phyloP scores from a whole-genome alignment of 2,888 invertebrate genomes.

The Platerodrilus igneus region DNA sequence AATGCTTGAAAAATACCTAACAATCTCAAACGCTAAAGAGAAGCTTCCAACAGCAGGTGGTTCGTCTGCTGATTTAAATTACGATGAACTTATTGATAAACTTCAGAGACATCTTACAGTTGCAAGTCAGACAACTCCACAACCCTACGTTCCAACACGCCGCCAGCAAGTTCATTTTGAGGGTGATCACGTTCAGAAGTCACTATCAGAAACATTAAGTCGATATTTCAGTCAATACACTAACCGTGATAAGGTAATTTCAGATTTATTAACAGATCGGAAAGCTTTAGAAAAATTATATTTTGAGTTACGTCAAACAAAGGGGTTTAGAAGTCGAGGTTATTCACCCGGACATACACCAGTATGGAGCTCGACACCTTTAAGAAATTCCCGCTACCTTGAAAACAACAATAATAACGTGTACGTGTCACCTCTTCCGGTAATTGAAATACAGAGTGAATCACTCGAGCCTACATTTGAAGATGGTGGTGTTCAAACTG shows the following conservation, averaged over 20 bases:
- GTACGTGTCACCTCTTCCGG: slow-evolving; percentile 53
- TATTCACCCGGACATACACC: too few relatives aligned
- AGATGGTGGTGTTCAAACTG: slow-evolving; percentile 56
- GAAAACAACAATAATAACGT: slow-evolving; percentile 31
- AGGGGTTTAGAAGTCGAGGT: slow-evolving; percentile 51
- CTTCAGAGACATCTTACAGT: slow-evolving; percentile 56
- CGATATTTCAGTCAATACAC: slow-evolving; percentile 63
- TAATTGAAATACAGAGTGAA: slow-evolving; percentile 64
- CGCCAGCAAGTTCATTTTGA: slow-evolving; percentile 40
- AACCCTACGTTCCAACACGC: slow-evolving; percentile 8
- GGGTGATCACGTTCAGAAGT: slow-evolving; percentile 56
- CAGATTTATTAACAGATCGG: slow-evolving; percentile 68
- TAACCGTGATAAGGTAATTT: slow-evolving; percentile 65
- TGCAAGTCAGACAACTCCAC: slow-evolving; percentile 27
- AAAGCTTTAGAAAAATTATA: slow-evolving; percentile 68
- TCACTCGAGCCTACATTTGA: slow-evolving; percentile 51
- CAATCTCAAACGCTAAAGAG: slow-evolving; percentile 49
- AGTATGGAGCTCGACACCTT: slow-evolving; percentile 30
- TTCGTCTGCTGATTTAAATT: slow-evolving; percentile 46
- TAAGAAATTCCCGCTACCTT: slow-evolving; percentile 27
- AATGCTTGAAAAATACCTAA: slow-evolving; percentile 64
- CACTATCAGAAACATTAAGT: slow-evolving; percentile 61
- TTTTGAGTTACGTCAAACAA: slow-evolving; percentile 66
- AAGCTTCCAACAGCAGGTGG: slow-evolving; percentile 2
- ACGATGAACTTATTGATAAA: slow-evolving; percentile 61